phyloP scores from a whole-genome alignment of 2,888 invertebrate genomes.

The Clivina fossor region DNA sequence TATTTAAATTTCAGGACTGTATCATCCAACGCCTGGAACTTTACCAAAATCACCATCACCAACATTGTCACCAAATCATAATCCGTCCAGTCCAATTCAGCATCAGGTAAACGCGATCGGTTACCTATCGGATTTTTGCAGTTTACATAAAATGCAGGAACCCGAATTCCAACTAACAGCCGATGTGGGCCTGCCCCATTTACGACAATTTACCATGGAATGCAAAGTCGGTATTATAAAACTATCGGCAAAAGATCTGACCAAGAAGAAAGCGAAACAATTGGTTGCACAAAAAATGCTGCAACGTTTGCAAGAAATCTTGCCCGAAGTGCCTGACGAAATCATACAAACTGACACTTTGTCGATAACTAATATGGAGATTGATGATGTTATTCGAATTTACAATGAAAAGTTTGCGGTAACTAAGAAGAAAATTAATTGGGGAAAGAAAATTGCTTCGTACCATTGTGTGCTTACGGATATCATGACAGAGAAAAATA shows the following conservation, averaged over 20 bases:
- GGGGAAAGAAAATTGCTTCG: slow-evolving; percentile 5
- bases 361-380: no score
- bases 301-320: slow-evolving; percentile 32
- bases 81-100: no score
- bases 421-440: slow-evolving; percentile 20
- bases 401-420: slow-evolving; percentile 19
- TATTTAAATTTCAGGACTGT: no score
- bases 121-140: slow-evolving; percentile 53
- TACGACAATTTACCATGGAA: slow-evolving; percentile 62
- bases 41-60: no score
- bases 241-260: slow-evolving; percentile 49
- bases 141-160: slow-evolving; percentile 54
- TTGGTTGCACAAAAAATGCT: slow-evolving; percentile 50
- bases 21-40: no score
- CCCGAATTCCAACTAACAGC: slow-evolving; percentile 60
- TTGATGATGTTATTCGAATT: slow-evolving; percentile 12
- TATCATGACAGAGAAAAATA: slow-evolving; percentile 4
- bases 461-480: not conserved
- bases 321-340: slow-evolving; percentile 18
- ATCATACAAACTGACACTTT: not conserved
- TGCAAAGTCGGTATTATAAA: slow-evolving; percentile 58
- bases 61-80: no score
- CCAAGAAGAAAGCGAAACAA: slow-evolving; percentile 57
- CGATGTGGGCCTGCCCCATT: slow-evolving; percentile 69
- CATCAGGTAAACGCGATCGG: slow-evolving; percentile 48